phyloP scores from a whole-genome alignment of 2,113 vertebrate species.

The Scopus umbretta region DNA sequence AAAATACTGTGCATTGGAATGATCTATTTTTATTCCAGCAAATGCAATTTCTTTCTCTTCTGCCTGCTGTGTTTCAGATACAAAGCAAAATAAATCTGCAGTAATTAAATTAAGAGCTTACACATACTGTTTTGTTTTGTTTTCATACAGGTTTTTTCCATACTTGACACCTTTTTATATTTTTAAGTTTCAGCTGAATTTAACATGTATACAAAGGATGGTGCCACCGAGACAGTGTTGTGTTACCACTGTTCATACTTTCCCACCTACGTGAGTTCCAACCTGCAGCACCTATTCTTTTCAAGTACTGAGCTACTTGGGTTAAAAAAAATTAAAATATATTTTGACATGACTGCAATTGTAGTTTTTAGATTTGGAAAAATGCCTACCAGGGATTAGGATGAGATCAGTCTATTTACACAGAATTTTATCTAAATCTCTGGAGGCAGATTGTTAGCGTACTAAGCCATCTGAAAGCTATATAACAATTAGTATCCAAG shows the following conservation, averaged over 20 bases:
- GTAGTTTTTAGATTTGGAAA: not conserved
- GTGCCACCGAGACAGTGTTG: not conserved
- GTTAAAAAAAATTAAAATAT: not conserved
- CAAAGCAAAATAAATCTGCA: slow-evolving; percentile 65
- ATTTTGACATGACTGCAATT: not conserved
- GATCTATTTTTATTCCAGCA: slow-evolving; percentile 33
- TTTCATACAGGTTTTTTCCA: not conserved
- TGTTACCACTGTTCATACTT: not conserved
- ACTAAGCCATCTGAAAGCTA: not conserved
- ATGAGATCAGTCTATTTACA: not conserved
- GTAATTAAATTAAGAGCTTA: slow-evolving; percentile 69
- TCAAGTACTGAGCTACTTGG: not conserved
- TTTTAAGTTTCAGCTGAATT: not conserved
- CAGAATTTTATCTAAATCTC: not conserved
- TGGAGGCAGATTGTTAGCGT: not conserved
- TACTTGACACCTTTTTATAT: not conserved
- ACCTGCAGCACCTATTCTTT: not conserved
- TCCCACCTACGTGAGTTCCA: not conserved
- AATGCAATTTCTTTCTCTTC: not conserved
- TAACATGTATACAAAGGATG: not conserved
- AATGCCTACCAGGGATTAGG: not conserved
- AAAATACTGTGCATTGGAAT: slow-evolving; percentile 21
- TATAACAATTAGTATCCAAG: not conserved
- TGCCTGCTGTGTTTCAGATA: slow-evolving; percentile 42
- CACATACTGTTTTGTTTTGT: not conserved